Conservation (phyloP, 2,888 invertebrate genomes). For the Thera britannica region DNA sequence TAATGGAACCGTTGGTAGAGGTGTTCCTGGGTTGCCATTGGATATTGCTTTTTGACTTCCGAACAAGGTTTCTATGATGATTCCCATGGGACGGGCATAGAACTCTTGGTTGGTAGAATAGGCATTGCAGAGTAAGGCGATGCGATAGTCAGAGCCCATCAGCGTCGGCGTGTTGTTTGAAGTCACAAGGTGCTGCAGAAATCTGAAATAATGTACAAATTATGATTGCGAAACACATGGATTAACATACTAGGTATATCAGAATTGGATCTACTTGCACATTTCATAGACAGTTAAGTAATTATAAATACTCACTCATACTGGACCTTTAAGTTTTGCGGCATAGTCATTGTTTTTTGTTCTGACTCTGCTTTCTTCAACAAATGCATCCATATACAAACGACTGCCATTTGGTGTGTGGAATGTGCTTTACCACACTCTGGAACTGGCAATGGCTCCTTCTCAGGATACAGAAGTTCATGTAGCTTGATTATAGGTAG, state of each 20-base stretch:
- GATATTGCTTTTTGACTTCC: slow-evolving; percentile 86
- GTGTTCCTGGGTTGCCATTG: slow-evolving; percentile 80
- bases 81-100: slow-evolving; percentile 96
- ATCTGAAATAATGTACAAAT: slow-evolving; percentile 78
- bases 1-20: slow-evolving; percentile 92
- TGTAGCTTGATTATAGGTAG: slow-evolving; percentile 95
- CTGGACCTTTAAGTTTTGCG: slow-evolving; percentile 92
- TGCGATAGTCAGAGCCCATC: slow-evolving; percentile 94
- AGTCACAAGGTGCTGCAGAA: slow-evolving; percentile 92
- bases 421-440: slow-evolving; percentile 94
- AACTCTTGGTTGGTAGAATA: slow-evolving; percentile 97
- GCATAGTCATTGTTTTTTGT: slow-evolving; percentile 92
- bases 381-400: slow-evolving; percentile 98
- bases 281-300: not conserved
- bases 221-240: no score
- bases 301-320: slow-evolving; percentile 87
- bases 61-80: slow-evolving; percentile 94
- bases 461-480: slow-evolving; percentile 96
- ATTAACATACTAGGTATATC: no score
- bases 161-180: slow-evolving; percentile 88
- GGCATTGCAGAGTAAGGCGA: slow-evolving; percentile 97
- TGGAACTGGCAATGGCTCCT: slow-evolving; percentile 94
- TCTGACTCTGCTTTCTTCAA: slow-evolving; percentile 96
- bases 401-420: slow-evolving; percentile 96
- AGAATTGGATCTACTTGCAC: no score